A percentile compares a stretch with the other conserved stretches of the same genome.
phyloP scores from a whole-genome alignment of 1,140 invertebrate species.

The Tenebrio molitor region DNA sequence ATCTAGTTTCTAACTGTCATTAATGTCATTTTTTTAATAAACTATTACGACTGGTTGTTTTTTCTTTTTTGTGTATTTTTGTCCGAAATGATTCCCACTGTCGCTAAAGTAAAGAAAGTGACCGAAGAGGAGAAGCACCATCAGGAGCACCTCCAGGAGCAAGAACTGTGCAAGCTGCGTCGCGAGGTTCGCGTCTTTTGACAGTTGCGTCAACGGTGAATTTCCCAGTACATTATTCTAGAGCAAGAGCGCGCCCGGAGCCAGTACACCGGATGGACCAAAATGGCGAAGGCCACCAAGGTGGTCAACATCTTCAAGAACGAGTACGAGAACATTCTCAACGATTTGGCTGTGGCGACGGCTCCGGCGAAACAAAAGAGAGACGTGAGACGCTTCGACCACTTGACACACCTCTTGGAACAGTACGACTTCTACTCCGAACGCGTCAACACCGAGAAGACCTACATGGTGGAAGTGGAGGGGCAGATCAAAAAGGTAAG shows the following conservation, averaged over 20 bases:
- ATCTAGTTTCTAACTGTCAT: background rate
- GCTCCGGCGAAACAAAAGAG: conserved; percentile 61
- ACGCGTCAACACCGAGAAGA: conserved; percentile 57
- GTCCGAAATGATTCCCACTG: too few species aligned
- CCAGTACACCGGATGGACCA: background rate
- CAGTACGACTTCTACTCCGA: conserved; percentile 39
- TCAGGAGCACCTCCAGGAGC: too few species aligned
- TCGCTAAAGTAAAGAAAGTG: too few species aligned
- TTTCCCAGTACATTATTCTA: background rate
- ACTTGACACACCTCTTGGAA: conserved; percentile 45
- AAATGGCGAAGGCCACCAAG: conserved; percentile 56
- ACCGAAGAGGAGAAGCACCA: too few species aligned
- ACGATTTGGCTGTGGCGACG: conserved; percentile 70
- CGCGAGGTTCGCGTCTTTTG: too few species aligned
- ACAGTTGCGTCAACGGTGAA: too few species aligned
- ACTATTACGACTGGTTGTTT: background rate
- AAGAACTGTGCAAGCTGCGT: too few species aligned
- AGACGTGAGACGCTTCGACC: conserved; percentile 47
- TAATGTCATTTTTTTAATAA: background rate
- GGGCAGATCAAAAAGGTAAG: conserved; percentile 63
- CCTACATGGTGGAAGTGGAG: conserved; percentile 65
- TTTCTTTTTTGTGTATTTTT: conserved; percentile 2
- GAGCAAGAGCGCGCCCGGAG: background rate
- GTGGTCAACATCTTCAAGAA: conserved; percentile 71
- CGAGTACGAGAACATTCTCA: conserved; percentile 74